phyloP scores from a whole-genome alignment of 2,888 invertebrate genomes.

The Latheticus oryzae region DNA sequence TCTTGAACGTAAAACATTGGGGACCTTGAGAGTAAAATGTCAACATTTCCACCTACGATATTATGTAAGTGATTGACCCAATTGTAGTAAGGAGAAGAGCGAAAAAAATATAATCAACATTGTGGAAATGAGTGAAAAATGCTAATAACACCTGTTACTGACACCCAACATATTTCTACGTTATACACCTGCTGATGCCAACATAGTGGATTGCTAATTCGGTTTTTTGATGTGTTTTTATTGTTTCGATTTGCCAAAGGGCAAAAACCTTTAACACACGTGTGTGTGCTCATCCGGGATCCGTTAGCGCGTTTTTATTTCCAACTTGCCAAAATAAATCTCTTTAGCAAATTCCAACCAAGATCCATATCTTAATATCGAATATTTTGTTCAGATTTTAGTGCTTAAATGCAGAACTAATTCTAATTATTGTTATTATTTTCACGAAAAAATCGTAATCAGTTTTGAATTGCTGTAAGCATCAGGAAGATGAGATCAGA shows the following conservation, averaged over 20 bases:
- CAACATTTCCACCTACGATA: constrained; percentile 56
- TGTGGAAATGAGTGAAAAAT: constrained; percentile 24
- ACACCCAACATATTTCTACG: constrained; percentile 13
- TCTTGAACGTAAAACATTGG: constrained; percentile 54
- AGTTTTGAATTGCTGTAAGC: too few relatives aligned
- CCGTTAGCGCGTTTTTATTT: too few relatives aligned
- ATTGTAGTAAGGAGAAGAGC: constrained; percentile 45
- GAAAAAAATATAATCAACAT: too few relatives aligned
- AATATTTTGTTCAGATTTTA: constrained; percentile 20
- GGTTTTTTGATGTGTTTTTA: constrained; percentile 6
- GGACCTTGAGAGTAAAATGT: constrained; percentile 59
- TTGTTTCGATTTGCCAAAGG: constrained; percentile 5
- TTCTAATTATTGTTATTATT: too few relatives aligned
- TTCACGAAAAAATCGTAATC: too few relatives aligned
- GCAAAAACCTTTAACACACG: constrained; percentile 9
- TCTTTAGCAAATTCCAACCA: constrained; percentile 24
- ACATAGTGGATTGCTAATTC: not conserved
- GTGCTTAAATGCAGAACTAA: too few relatives aligned
- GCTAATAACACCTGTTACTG: constrained; percentile 29
- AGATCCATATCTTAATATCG: constrained; percentile 26
- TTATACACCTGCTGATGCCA: constrained; percentile 8
- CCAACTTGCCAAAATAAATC: too few relatives aligned
- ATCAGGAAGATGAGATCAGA: too few relatives aligned
- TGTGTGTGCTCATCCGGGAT: too few relatives aligned
- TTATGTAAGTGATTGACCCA: constrained; percentile 56